phyloP scores from a whole-genome alignment of 2,113 vertebrate species.

The Corapipo altera region DNA sequence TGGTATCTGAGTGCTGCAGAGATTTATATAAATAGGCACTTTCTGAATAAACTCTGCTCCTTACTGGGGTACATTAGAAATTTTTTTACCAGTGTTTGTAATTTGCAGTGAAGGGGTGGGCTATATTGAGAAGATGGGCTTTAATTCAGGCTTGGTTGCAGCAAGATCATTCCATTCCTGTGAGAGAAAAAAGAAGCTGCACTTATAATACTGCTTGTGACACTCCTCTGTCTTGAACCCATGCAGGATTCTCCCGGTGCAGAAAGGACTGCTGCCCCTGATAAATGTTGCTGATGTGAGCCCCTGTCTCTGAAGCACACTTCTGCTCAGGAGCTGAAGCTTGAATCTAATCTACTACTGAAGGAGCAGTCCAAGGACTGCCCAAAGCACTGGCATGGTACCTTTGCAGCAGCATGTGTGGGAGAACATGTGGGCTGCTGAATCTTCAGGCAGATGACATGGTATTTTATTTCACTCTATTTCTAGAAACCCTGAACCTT shows the following conservation, averaged over 20 bases:
- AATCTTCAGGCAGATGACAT: constrained; percentile 43
- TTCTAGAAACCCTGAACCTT: constrained; percentile 35
- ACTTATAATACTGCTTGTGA: neutral
- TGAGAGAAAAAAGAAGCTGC: neutral
- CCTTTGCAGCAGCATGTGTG: neutral
- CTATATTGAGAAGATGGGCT: neutral
- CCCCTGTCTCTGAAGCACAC: neutral
- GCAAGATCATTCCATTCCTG: neutral
- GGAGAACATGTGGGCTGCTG: constrained; percentile 39
- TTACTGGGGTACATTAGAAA: neutral
- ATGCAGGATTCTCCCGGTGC: neutral
- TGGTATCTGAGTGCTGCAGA: neutral
- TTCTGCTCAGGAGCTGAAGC: neutral
- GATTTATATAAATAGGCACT: constrained; percentile 7
- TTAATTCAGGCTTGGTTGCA: neutral
- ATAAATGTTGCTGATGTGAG: neutral
- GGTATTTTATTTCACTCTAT: constrained; percentile 51
- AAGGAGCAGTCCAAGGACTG: neutral
- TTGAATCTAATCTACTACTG: neutral
- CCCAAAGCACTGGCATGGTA: neutral
- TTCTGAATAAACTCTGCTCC: neutral
- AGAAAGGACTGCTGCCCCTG: neutral
- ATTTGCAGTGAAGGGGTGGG: neutral
- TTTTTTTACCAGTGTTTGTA: neutral
- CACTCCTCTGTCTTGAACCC: neutral